phyloP scores from a whole-genome alignment of 1,140 invertebrate species.

The Drosophila sturtevanti region DNA sequence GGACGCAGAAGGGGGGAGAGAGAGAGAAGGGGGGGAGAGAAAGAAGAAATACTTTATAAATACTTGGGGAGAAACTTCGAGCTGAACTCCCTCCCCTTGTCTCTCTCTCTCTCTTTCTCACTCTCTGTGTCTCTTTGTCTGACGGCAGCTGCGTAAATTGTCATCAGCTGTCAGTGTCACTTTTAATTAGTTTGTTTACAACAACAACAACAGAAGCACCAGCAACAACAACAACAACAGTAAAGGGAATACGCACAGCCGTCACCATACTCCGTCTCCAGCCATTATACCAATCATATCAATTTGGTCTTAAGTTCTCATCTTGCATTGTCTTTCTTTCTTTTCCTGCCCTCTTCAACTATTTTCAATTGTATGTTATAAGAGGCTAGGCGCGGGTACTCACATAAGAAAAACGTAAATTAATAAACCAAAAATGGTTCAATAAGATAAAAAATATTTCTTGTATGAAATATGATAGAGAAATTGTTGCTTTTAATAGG shows the following conservation, averaged over 20 bases:
- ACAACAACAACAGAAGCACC: slow-evolving; percentile 33
- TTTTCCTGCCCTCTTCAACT: slow-evolving; percentile 16
- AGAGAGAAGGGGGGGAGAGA: no score
- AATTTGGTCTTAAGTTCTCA: slow-evolving; percentile 58
- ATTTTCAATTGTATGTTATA: slow-evolving; percentile 58
- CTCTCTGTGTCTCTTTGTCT: slow-evolving; percentile 14
- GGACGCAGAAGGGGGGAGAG: not conserved
- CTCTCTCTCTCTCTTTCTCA: not conserved
- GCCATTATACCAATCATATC: slow-evolving; percentile 63
- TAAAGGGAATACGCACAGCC: slow-evolving; percentile 38
- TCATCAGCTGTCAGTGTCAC: slow-evolving; percentile 77
- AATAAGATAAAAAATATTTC: not conserved
- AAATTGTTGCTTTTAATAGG: no score
- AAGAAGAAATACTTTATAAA: slow-evolving; percentile 20
- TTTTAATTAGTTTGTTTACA: slow-evolving; percentile 82
- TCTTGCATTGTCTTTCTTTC: not conserved
- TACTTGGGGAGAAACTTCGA: slow-evolving; percentile 52
- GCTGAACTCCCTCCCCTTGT: slow-evolving; percentile 36
- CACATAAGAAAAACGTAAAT: not conserved
- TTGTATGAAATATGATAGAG: no score
- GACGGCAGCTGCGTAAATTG: slow-evolving; percentile 71
- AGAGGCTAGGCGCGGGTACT: not conserved
- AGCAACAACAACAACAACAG: slow-evolving; percentile 12
- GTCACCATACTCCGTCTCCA: no score
- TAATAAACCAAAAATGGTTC: not conserved